Base-by-base conservation (phyloP, 2,113 vertebrate genomes). In the Psittacara wagleri region DNA sequence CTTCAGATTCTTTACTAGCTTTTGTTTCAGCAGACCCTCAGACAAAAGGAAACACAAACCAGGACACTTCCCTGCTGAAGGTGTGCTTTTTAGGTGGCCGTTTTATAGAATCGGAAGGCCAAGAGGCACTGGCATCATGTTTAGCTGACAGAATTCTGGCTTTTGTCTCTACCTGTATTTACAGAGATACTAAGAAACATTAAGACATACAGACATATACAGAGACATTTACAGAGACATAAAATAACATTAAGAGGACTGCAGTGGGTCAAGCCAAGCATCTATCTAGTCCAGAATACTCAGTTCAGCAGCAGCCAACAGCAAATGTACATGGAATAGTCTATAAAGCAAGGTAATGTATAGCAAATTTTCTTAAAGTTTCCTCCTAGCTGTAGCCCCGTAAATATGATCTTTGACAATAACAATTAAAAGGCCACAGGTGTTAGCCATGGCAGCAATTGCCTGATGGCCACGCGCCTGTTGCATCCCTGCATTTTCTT, bases 381-480 rank as follows among this genome's bases (percentile, higher is more conserved):
- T 61, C 66, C 14, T 81, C 39, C 15, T 17, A 51, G 15, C 19
- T 61, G 9, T 64, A 73, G 28, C 22, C 19, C 25, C 37, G 19
- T 55, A 55, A 61, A 52, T 52, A 74, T 3, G 9, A 51, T 39
- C 73, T 64, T 81, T 82, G 41, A 48, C n/a, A 39, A 7, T 17
- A 68, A 79, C 10, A 76, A 76, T 6, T 72, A 63, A 43, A 89
- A 89, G 33, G 16, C 17, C 12, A 11, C 24, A 39, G 17, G 43
- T 14, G 63, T 63, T 73, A 78, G 6, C 10, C 2, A 1, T 31
- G 31, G 33, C 64, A 84, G 73, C 43, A 61, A 14, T 10, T 80
- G 67, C 10, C 25, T n/a, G 22, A 5, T 69, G 59, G 20, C 54
- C 37, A 54, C 0, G 0, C 54, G 43, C 16, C 57, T 41, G 24